Conservation (phyloP, 64 coral and sea anemone genomes). For the Cladopsammia gracilis region DNA sequence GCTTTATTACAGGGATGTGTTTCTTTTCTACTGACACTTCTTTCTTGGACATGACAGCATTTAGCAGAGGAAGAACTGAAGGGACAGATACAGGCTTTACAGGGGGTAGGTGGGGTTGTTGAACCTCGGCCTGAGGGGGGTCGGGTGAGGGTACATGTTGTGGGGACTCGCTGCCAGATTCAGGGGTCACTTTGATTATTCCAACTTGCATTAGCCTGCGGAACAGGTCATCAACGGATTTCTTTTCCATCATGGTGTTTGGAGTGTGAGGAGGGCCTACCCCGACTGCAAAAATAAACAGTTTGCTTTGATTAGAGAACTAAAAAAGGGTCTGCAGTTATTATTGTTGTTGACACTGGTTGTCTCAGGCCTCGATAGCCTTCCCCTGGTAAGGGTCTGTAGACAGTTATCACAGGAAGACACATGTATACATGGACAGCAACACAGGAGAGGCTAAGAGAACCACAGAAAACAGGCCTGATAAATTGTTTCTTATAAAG, state of each 20-base stretch:
- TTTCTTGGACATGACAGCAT: background rate
- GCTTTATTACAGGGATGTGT: conserved; percentile 73
- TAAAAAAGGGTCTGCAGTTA: no score
- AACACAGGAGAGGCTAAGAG: no score
- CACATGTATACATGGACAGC: no score
- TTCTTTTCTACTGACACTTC: conserved; percentile 22
- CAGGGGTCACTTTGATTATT: conserved; percentile 94
- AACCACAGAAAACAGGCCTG: no score
- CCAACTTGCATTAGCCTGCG: conserved; percentile 76
- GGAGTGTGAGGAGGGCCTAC: conserved; percentile 13
- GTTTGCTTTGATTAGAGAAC: background rate
- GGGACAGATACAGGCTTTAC: conserved; percentile 17
- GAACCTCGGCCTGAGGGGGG: conserved; percentile 9
- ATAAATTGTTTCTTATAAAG: no score
- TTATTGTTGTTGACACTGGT: no score
- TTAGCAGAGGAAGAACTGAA: conserved; percentile 19
- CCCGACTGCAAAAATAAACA: background rate
- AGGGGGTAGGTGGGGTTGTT: conserved; percentile 4
- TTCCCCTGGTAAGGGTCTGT: no score
- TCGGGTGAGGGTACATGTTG: conserved; percentile 64
- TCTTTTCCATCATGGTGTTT: conserved; percentile 94
- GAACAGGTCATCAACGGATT: conserved; percentile 94
- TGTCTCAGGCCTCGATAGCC: no score
- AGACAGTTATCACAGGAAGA: no score
- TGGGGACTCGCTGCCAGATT: conserved; percentile 71